These are phyloP conservation scores for Zaprionus ornatus DNA, from an alignment of 1,140 invertebrate genomes.

Conservation along the genomic window DNA sequence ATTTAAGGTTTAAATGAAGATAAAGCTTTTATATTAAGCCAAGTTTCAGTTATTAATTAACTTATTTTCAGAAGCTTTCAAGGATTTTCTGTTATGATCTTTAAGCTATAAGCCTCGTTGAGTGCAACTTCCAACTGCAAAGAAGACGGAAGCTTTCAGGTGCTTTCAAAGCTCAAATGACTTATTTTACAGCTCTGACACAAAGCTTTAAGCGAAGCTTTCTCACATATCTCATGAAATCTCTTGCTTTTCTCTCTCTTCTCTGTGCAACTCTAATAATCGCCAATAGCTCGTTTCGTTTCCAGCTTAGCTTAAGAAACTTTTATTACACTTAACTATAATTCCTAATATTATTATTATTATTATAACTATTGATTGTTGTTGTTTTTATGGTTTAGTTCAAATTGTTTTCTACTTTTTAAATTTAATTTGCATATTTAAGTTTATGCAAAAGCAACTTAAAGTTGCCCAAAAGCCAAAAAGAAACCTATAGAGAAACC, in stretches of 20 bases:
- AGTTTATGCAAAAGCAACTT: conserved; percentile 45
- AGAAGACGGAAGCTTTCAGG: background rate
- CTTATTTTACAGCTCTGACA: background rate
- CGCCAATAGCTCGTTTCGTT: conserved; percentile 33
- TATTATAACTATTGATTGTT: conserved; percentile 28
- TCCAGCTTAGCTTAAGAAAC: conserved; percentile 52
- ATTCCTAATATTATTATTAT: background rate
- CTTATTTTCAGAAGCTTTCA: background rate
- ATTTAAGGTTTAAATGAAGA: too few relatives aligned
- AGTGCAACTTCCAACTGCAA: background rate
- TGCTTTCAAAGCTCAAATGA: background rate
- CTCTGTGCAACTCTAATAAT: conserved; percentile 2
- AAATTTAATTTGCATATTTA: conserved; percentile 56
- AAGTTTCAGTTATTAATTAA: too few relatives aligned
- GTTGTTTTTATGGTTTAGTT: conserved; percentile 57
- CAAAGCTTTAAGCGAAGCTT: background rate
- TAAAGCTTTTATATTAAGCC: too few relatives aligned
- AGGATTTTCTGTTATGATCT: background rate
- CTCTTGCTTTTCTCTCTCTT: background rate
- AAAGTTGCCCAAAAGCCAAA: conserved; percentile 55
- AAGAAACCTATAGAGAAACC: conserved; percentile 5
- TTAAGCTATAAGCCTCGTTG: background rate
- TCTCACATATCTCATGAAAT: background rate
- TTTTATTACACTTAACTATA: conserved; percentile 28
- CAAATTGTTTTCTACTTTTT: conserved; percentile 33